Evolutionary conservation across 2,113 vertebrate genomes (phyloP).

Genomic region (Poecilia latipinna): DNA sequence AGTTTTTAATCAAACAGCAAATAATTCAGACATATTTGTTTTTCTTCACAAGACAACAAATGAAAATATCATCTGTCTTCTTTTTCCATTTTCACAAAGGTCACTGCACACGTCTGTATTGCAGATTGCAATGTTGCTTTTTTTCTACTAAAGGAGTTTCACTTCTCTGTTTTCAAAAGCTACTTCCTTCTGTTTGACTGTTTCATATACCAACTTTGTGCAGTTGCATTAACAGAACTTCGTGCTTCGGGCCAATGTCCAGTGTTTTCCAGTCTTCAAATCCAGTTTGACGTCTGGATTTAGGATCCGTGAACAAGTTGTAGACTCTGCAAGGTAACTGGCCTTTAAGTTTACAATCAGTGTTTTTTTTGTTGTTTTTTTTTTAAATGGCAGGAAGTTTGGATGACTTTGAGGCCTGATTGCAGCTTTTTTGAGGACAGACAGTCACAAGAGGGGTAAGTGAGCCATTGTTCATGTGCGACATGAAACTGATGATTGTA

Average conservation of each 20-base stretch:
- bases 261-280: too few relatives aligned
- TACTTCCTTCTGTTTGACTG: constrained; percentile 52
- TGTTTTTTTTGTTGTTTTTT: neutral
- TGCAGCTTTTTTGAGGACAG: neutral
- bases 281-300: neutral
- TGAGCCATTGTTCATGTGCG: neutral
- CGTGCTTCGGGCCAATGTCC: neutral
- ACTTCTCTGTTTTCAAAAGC: constrained; percentile 54
- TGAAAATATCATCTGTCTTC: neutral
- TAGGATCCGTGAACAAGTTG: neutral
- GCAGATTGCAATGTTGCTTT: constrained; percentile 4
- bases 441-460: constrained; percentile 17
- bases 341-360: neutral
- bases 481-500: neutral
- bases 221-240: neutral
- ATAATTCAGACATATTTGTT: neutral
- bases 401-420: neutral
- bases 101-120: neutral
- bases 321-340: neutral
- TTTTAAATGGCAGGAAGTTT: constrained; percentile 13
- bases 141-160: constrained; percentile 30
- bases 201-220: neutral
- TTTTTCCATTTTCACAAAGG: neutral
- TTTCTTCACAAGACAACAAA: neutral
- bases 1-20: neutral